Conservation (phyloP, 1,140 invertebrate genomes). For the Drosophila biarmipes region DNA sequence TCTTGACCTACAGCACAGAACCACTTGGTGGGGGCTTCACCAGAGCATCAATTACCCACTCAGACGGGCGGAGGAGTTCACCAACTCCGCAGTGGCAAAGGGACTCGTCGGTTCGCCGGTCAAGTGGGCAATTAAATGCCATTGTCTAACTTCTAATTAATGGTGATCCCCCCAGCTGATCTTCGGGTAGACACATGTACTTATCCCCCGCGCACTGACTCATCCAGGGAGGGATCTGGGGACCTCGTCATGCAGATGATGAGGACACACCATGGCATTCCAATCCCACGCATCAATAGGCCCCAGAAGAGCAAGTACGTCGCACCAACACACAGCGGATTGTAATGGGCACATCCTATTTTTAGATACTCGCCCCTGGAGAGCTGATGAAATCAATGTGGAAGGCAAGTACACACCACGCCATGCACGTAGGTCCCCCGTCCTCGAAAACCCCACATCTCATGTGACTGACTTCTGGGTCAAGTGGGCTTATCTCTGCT, state of each 20-base stretch:
- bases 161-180: not conserved
- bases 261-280: constrained; percentile 57
- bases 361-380: constrained; percentile 15
- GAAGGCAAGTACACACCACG: constrained; percentile 1
- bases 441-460: not conserved
- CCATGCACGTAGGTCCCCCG: not conserved
- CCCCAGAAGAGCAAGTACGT: constrained; percentile 8
- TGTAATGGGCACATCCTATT: constrained; percentile 39
- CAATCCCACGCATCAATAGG: constrained; percentile 68
- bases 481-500: constrained; percentile 13
- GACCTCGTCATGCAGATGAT: constrained; percentile 14
- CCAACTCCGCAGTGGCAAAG: constrained; percentile 33
- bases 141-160: constrained; percentile 39
- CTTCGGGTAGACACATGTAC: not conserved
- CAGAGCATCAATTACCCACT: constrained; percentile 44
- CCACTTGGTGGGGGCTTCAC: constrained; percentile 37
- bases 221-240: constrained; percentile 27
- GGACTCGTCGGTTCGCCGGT: constrained; percentile 18
- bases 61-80: constrained; percentile 23
- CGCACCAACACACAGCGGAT: constrained; percentile 14
- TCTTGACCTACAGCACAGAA: constrained; percentile 70
- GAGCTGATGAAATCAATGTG: constrained; percentile 37
- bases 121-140: constrained; percentile 59
- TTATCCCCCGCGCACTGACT: constrained; percentile 56
- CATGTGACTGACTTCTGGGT: constrained; percentile 17